These are phyloP conservation scores for Scaptomyza flava DNA, from an alignment of 2,888 invertebrate genomes.

Conservation along the genomic window DNA sequence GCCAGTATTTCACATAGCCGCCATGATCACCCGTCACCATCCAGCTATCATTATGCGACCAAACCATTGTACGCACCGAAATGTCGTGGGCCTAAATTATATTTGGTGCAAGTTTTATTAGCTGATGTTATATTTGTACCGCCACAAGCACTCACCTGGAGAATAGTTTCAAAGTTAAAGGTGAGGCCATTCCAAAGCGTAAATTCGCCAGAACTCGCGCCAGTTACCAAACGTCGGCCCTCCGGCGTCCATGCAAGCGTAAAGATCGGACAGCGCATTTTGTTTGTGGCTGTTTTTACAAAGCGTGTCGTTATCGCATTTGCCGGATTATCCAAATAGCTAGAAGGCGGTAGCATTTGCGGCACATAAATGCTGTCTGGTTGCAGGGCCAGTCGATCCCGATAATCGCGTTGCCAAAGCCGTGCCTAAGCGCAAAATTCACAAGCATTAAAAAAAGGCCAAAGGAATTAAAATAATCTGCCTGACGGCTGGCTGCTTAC, in stretches of 20 bases:
- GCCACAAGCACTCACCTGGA: conserved; percentile 89
- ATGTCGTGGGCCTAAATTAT: conserved; percentile 96
- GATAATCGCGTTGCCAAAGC: conserved; percentile 96
- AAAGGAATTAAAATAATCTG: not conserved
- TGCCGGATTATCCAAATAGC: conserved; percentile 96
- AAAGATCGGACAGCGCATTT: conserved; percentile 99
- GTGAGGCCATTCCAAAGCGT: conserved; percentile 99
- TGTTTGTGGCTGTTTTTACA: conserved; percentile 99
- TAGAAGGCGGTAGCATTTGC: conserved; percentile 96
- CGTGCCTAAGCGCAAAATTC: conserved; percentile 88
- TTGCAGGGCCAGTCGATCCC: conserved; percentile 95
- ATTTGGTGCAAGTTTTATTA: not conserved
- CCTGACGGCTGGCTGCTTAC: conserved; percentile 84
- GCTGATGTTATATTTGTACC: not conserved
- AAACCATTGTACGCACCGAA: conserved; percentile 99
- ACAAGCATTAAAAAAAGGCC: not conserved
- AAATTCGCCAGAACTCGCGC: conserved; percentile 99
- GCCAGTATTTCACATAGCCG: conserved; percentile 99
- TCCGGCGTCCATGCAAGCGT: conserved; percentile 99
- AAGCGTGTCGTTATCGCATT: conserved; percentile 98
- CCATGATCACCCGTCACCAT: conserved; percentile 99
- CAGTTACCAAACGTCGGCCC: conserved; percentile 98
- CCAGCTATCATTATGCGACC: conserved; percentile 99
- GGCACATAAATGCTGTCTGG: conserved; percentile 98
- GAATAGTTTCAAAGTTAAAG: conserved; percentile 99